Evolutionary conservation across 2,797 vertebrate genomes (phyloP).

Genomic region (Acestrorhynchus altus): DNA sequence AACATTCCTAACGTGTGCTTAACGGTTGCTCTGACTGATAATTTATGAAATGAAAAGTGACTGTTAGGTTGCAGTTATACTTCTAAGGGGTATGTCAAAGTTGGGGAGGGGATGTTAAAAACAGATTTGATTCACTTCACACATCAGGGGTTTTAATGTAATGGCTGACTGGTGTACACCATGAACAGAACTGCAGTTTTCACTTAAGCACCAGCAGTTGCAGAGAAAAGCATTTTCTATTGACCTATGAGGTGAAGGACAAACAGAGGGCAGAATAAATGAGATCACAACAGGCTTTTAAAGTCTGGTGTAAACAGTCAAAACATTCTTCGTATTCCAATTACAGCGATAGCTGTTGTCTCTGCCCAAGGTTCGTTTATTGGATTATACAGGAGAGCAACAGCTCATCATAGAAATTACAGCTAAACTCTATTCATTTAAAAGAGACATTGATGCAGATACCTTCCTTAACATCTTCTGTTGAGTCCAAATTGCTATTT

Average conservation of each 20-base stretch:
- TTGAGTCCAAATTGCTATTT: not conserved
- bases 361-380: not conserved
- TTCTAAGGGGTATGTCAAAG: too few relatives aligned
- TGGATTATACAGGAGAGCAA: not conserved
- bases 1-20: too few relatives aligned
- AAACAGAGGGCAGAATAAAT: not conserved
- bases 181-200: not conserved
- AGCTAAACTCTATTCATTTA: not conserved
- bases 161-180: not conserved
- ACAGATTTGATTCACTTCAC: too few relatives aligned
- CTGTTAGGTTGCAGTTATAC: too few relatives aligned
- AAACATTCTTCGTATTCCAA: not conserved
- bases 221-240: not conserved
- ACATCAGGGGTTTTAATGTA: too few relatives aligned
- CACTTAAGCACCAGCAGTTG: not conserved
- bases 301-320: not conserved
- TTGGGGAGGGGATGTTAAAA: too few relatives aligned
- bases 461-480: not conserved
- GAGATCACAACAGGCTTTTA: not conserved
- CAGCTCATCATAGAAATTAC: not conserved
- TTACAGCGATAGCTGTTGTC: not conserved
- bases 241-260: not conserved
- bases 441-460: not conserved
- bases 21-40: too few relatives aligned
- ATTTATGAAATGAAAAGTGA: too few relatives aligned